Base-by-base conservation (phyloP, 2,888 invertebrate genomes). In the Miltochrista miniata region DNA sequence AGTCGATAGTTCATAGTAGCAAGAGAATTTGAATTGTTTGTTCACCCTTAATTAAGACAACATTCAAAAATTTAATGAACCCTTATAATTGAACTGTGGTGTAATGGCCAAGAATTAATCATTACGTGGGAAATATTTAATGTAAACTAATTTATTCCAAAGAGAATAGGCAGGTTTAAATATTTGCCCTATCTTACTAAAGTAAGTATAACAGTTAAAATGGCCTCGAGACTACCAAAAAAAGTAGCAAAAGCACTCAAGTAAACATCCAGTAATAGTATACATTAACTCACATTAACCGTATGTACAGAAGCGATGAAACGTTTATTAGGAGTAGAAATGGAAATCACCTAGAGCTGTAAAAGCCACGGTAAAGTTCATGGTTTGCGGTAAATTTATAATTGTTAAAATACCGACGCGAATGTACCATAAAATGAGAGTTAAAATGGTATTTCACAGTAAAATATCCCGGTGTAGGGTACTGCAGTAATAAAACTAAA, bases 381-480 rank as follows among this genome's bases (percentile, higher is more conserved):
- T 56, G 62, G 56, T 75, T 75, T 69, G 75, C 75, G 70, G 72
- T 70, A 72, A 64, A 61, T 65, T 70, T 78, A 73, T 72, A 46
- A 44, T 39, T 56, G 55, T 57, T 51, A 54, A 66, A 51, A 24
- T 24, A 24, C 18, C 18, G 2, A 24, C 18, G 18, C 5, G 18
- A 24, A 24, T 4, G 18, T 52, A 51, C 51, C 48, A 43, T 42
- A 48, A 51, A 64, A 49, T 54, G 30, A 48, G 42, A 37, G 46
- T 53, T 53, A 54, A 57, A 64, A 67, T 57, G 52, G 36, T 15
- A 15, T 43, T 56, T 44, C 33, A 38, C 15, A 30, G 54, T 38
- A 41, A 34, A 48, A 48, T 31, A 14, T 36, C 41, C 37, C 14
- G 36, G 13, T 12, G 12, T 18, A 24, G 38, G 31, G 12, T 38